A percentile compares a stretch with the other conserved stretches of the same genome.
These are phyloP conservation scores for Empidonax traillii DNA, from an alignment of 2,113 vertebrate species.

Conservation along the genomic window DNA sequence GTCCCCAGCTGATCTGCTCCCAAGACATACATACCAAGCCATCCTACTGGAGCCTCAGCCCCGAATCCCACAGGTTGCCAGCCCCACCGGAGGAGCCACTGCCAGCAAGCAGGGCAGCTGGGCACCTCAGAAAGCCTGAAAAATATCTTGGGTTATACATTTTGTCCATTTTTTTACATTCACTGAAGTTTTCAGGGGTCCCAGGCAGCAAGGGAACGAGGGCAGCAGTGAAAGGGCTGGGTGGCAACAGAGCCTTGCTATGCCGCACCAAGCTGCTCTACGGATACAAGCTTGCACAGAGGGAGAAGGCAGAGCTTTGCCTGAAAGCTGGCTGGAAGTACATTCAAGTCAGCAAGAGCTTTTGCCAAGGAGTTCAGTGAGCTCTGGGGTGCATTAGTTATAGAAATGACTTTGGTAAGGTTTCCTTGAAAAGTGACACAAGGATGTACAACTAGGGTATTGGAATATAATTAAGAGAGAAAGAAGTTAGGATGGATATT, in stretches of 20 bases:
- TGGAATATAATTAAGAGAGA: conserved; percentile 47
- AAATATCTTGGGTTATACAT: not conserved
- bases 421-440: conserved; percentile 30
- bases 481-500: conserved; percentile 24
- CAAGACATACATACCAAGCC: not conserved
- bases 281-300: not conserved
- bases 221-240: not conserved
- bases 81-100: not conserved
- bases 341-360: not conserved
- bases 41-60: not conserved
- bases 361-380: not conserved
- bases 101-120: not conserved
- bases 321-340: not conserved
- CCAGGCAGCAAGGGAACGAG: not conserved
- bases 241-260: not conserved
- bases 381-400: not conserved
- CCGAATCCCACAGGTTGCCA: not conserved
- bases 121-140: not conserved
- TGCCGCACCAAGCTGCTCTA: not conserved
- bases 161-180: not conserved
- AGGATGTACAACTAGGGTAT: conserved; percentile 41
- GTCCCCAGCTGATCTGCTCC: not conserved
- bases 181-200: not conserved
- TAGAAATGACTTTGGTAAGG: conserved; percentile 15
- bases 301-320: not conserved